phyloP scores from a whole-genome alignment of 2,113 vertebrate species.

The Peromyscus maniculatus region DNA sequence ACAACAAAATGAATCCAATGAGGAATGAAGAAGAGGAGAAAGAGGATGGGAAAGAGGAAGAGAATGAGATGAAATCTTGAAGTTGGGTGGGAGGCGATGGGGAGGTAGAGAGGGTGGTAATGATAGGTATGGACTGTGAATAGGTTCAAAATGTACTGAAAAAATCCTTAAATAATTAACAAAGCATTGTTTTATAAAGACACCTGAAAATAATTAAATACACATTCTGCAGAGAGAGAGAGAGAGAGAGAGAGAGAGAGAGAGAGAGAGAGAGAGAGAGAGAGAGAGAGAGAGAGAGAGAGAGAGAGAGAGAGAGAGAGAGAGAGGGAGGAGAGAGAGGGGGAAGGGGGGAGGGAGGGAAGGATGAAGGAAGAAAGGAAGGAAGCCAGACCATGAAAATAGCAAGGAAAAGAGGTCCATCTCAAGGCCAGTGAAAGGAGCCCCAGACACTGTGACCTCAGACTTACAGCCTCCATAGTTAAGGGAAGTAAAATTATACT shows the following conservation, averaged over 20 bases:
- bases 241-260: too few relatives aligned
- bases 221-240: neutral
- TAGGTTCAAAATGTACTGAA: neutral
- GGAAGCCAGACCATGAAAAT: neutral
- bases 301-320: too few relatives aligned
- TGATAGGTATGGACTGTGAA: too few relatives aligned
- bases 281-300: too few relatives aligned
- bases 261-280: too few relatives aligned
- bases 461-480: neutral
- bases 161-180: neutral
- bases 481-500: neutral
- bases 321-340: too few relatives aligned
- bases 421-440: neutral
- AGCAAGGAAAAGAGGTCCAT: neutral
- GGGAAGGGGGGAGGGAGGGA: too few relatives aligned
- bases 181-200: neutral
- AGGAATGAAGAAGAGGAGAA: neutral
- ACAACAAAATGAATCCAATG: neutral
- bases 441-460: neutral
- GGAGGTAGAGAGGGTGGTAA: neutral
- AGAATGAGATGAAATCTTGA: neutral
- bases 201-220: neutral
- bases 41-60: neutral
- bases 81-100: neutral
- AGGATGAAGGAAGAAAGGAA: too few relatives aligned